Evolutionary conservation across 1,140 invertebrate species (phyloP).

Genomic region (Drosophila willistoni): DNA sequence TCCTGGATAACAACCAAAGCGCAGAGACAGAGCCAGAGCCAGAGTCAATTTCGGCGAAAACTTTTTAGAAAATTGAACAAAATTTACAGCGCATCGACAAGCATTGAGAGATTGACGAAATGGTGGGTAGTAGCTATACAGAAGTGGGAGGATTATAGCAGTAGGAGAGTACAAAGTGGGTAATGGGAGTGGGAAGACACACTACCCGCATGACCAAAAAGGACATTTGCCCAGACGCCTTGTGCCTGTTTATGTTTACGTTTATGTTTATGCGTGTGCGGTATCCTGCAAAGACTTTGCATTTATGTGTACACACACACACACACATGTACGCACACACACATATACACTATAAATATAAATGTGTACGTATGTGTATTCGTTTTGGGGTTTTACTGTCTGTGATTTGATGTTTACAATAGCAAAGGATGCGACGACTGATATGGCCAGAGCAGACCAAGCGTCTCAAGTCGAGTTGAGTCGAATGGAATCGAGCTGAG

Average conservation of each 20-base stretch:
- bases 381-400: conserved; percentile 72
- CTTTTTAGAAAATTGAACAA: conserved; percentile 78
- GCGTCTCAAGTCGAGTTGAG: conserved; percentile 13
- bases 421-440: conserved; percentile 73
- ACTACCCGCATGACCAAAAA: conserved; percentile 66
- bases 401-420: conserved; percentile 81
- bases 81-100: conserved; percentile 68
- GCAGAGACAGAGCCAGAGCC: conserved; percentile 9
- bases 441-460: conserved; percentile 38
- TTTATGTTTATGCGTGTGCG: conserved; percentile 63
- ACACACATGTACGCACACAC: conserved; percentile 10
- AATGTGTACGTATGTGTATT: conserved; percentile 24
- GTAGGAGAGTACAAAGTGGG: background rate
- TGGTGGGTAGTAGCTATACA: conserved; percentile 19
- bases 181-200: background rate
- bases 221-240: conserved; percentile 65
- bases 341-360: conserved; percentile 17
- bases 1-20: conserved; percentile 33
- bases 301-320: conserved; percentile 33
- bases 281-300: conserved; percentile 39
- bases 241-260: conserved; percentile 69
- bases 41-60: conserved; percentile 67
- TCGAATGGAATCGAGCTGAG: conserved; percentile 19
- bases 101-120: conserved; percentile 55
- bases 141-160: conserved; percentile 11